Evolutionary conservation across 2,888 invertebrate genomes (phyloP).

Genomic region (Drosophila robusta): DNA sequence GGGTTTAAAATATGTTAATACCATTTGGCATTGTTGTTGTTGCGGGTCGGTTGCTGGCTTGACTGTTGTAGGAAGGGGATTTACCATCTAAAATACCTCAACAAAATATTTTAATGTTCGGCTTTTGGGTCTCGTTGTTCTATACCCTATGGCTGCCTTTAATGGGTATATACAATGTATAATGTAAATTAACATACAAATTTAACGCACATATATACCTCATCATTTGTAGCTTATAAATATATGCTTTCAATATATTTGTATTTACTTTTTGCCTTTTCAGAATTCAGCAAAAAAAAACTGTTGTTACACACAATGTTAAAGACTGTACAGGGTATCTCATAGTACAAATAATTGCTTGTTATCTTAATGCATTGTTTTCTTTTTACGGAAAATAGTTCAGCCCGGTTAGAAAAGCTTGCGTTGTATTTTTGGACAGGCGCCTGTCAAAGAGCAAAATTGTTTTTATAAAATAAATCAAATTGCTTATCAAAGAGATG

Average conservation of each 20-base stretch:
- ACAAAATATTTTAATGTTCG: slow-evolving; percentile 66
- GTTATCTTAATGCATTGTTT: slow-evolving; percentile 35
- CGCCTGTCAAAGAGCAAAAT: slow-evolving; percentile 69
- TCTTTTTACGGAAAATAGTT: slow-evolving; percentile 66
- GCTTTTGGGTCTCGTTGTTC: slow-evolving; percentile 41
- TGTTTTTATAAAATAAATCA: slow-evolving; percentile 78
- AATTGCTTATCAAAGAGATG: slow-evolving; percentile 80
- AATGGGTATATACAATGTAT: neutral
- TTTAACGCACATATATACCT: no score
- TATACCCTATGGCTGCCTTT: slow-evolving; percentile 22
- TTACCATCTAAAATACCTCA: slow-evolving; percentile 65
- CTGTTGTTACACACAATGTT: no score
- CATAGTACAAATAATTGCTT: neutral
- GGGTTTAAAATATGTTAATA: slow-evolving; percentile 76
- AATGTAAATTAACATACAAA: no score
- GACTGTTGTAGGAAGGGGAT: slow-evolving; percentile 26
- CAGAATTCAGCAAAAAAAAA: no score
- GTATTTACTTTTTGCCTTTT: no score
- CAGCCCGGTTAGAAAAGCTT: slow-evolving; percentile 50
- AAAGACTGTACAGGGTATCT: slow-evolving; percentile 22
- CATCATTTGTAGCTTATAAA: neutral
- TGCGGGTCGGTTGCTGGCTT: slow-evolving; percentile 34
- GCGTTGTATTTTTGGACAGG: slow-evolving; percentile 52
- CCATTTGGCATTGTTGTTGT: slow-evolving; percentile 51
- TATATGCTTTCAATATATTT: no score